Percentiles rank a stretch among this genome's conserved stretches.
phyloP scores from a whole-genome alignment of 92 coral and sea anemone species.

The Epizoanthus scotinus region DNA sequence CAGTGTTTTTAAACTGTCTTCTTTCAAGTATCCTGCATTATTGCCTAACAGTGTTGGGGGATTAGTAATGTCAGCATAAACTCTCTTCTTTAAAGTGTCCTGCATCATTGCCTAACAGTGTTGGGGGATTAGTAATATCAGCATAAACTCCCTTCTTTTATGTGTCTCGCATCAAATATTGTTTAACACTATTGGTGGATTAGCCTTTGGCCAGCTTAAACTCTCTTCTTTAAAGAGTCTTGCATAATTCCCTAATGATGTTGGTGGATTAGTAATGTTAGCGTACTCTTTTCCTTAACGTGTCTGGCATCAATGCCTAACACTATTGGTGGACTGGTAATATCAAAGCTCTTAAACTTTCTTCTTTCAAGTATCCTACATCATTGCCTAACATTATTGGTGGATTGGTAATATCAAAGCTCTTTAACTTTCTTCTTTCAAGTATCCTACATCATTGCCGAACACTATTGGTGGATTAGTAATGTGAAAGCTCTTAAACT shows the following conservation, averaged over 20 bases:
- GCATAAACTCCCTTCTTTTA: no score
- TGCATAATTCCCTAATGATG: slow-evolving; percentile 69
- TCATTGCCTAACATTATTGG: slow-evolving; percentile 57
- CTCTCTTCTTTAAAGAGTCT: slow-evolving; percentile 55
- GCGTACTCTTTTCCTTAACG: slow-evolving; percentile 75
- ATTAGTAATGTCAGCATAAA: background rate
- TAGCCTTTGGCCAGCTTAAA: background rate
- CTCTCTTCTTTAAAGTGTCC: no score
- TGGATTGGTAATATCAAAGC: no score
- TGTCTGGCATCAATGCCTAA: slow-evolving; percentile 81
- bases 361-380: no score
- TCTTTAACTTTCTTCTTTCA: no score
- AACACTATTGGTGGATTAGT: no score
- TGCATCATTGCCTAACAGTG: slow-evolving; percentile 56
- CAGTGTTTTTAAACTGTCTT: slow-evolving; percentile 56
- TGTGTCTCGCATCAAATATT: slow-evolving; percentile 9
- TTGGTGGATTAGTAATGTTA: background rate
- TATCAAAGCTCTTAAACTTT: no score
- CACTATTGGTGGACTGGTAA: background rate
- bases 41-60: slow-evolving; percentile 56
- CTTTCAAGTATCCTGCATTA: slow-evolving; percentile 79
- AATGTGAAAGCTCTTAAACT: no score
- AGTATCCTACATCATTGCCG: no score
- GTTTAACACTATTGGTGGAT: slow-evolving; percentile 43
- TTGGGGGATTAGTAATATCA: background rate